Evolutionary conservation across 2,888 invertebrate species (phyloP), one percentile per base, ranked within the genome.

Genomic region (Chrysotoxum bicinctum): DNA sequence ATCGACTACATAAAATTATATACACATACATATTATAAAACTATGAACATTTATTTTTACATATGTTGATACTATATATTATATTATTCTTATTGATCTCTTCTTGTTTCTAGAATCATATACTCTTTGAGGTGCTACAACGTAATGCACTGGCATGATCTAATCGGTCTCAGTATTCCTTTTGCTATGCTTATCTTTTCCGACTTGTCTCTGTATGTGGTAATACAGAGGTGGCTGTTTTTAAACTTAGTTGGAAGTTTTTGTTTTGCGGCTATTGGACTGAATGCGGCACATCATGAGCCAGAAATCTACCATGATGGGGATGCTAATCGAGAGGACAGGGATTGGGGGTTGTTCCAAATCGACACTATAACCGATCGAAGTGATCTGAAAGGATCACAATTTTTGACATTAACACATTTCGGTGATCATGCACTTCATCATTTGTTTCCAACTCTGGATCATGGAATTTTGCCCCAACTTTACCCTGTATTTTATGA

Each of bases 361-460:
- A 88, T 97, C 86, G 96, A 97, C 89, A 94, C 96, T 0, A 93
- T 96, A 0, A 94, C 95, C 35, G 97, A 96, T 89, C 93, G 96
- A 84, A 92, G 93, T 21, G 95, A 96, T 85, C 93, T 95, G 79
- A 94, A 94, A 10, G 94, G 94, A 14, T 94, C 94, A 50, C 93
- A 94, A 83, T 95, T 96, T 89, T 91, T 95, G 83, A 94, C 94
- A 0, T 90, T 97, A 70, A 95, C 95, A 0, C 93, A 94, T 81
- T 97, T 96, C 88, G 97, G 97, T 0, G 95, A 96, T 79, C 97
- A 97, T 89, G 93, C 93, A 0, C 92, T 97, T 2, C 97, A 97
- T 90, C 97, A 97, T 91, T 92, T 97, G 21, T 95, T 97, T 88
- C 97, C 97, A 0, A 95, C 96, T 0, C 88, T 97, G 37, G 97